Evolutionary conservation across 23 tunicate genomes (phyloP), one percentile per base, ranked within the genome.

Genomic region (Phallusia fumigata): DNA sequence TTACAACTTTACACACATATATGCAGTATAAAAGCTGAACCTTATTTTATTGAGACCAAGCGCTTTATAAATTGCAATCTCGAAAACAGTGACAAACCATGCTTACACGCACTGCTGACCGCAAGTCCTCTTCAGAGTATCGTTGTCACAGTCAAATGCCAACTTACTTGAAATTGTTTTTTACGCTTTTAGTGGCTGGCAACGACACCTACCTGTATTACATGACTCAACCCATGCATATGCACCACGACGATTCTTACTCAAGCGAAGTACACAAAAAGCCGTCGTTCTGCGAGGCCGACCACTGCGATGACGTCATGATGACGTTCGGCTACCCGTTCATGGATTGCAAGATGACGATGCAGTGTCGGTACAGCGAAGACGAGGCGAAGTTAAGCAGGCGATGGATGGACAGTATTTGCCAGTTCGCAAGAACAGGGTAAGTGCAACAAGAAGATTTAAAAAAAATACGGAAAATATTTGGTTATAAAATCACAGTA

Each of bases 251-350:
- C 33, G 31, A 45, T 0, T 6, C 33, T 11, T 78, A 34, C 19
- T 58, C 69, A 58, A 45, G 32, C 28, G 36, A 45, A 22, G 81
- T 30, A 11, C 72, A 18, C 26, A 44, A 44, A 24, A 78, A 78
- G 18, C n/a, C 81, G 19, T 22, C 28, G 10, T 53, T 52, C 24
- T 80, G 83, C 74, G 75, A 80, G 83, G 47, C 65, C 5, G 83
- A 80, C 51, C 83, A 80, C 74, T 64, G 74, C 50, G 83, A 80
- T 36, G 83, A 80, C 47, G 28, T 80, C 74, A 34, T 53, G 31
- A 34, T 80, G 33, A 80, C 83, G 36, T 80, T 80, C 33, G 83
- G 83, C 35, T 32, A 34, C 50, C 83, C 83, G 36, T 52, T 80
- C 22, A 32, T 32, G 44, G 33, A 53, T 22, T 64, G 74, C 40